These are phyloP conservation scores for Aphis gossypii DNA, from an alignment of 1,140 invertebrate species.

Conservation along the genomic window DNA sequence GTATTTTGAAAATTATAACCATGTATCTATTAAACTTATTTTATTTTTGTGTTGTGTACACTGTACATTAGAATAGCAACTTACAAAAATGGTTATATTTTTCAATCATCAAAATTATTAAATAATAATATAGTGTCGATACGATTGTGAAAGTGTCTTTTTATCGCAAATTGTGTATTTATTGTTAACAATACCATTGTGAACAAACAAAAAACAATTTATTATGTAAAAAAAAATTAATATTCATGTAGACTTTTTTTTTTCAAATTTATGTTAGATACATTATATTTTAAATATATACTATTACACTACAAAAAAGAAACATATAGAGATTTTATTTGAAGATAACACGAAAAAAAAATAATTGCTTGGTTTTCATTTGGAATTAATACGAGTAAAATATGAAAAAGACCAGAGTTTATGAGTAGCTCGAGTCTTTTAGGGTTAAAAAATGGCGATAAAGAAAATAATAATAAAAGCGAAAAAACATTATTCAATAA, in stretches of 20 bases:
- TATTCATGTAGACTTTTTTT: not conserved
- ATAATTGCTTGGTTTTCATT: not conserved
- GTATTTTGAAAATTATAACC: no score
- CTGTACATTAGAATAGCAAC: not conserved
- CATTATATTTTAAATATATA: not conserved
- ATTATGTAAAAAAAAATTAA: not conserved
- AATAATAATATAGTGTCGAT: not conserved
- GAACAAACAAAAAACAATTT: not conserved
- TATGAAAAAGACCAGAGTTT: not conserved
- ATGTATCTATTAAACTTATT: no score
- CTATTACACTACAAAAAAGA: not conserved
- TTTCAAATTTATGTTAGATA: not conserved
- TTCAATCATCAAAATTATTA: not conserved
- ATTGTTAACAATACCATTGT: not conserved
- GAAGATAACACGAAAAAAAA: not conserved
- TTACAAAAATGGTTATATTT: not conserved
- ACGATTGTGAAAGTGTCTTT: not conserved
- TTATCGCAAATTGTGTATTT: not conserved
- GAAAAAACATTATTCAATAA: slow-evolving; percentile 11
- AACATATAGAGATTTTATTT: not conserved
- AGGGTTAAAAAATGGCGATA: not conserved
- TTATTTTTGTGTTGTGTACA: not conserved
- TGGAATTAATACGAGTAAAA: not conserved
- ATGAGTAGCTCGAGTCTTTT: not conserved
- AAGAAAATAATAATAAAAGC: not conserved